Percentiles rank a stretch among this genome's conserved stretches.
phyloP scores from a whole-genome alignment of 2,888 invertebrate genomes.

The Biston betularia region DNA sequence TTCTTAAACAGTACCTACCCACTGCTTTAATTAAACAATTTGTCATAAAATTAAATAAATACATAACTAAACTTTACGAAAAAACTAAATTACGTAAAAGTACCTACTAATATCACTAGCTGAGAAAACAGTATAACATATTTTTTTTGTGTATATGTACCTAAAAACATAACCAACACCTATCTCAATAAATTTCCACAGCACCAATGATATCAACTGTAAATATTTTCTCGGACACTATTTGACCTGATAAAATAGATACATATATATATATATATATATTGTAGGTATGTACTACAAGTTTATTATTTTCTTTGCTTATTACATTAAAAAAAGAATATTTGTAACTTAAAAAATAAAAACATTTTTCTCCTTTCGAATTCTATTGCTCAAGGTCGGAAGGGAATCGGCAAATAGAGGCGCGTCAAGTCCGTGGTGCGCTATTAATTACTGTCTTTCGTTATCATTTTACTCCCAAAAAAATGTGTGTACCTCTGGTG shows the following conservation, averaged over 20 bases:
- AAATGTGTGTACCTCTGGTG: constrained; percentile 89
- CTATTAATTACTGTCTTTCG: constrained; percentile 4
- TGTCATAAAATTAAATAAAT: no score
- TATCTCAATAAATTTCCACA: not conserved
- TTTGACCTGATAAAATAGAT: constrained; percentile 3
- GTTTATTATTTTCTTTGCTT: not conserved
- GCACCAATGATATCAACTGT: not conserved
- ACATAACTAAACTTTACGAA: no score
- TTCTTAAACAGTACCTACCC: no score
- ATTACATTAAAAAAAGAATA: not conserved
- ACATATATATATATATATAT: not conserved
- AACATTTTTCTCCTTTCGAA: not conserved
- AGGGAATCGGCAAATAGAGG: not conserved
- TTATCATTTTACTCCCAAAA: constrained; percentile 36
- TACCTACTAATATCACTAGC: no score
- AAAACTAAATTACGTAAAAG: no score
- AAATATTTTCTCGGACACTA: constrained; percentile 3
- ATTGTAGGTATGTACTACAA: not conserved
- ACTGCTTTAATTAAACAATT: no score
- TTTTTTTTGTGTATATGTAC: not conserved
- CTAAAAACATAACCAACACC: not conserved
- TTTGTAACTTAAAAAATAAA: no score
- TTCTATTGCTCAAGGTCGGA: not conserved
- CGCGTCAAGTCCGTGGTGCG: constrained; percentile 4
- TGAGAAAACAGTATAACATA: no score